Evolutionary conservation across 53 echinoderm and acorn worm genomes (phyloP).

Genomic region (Antedon mediterranea): DNA sequence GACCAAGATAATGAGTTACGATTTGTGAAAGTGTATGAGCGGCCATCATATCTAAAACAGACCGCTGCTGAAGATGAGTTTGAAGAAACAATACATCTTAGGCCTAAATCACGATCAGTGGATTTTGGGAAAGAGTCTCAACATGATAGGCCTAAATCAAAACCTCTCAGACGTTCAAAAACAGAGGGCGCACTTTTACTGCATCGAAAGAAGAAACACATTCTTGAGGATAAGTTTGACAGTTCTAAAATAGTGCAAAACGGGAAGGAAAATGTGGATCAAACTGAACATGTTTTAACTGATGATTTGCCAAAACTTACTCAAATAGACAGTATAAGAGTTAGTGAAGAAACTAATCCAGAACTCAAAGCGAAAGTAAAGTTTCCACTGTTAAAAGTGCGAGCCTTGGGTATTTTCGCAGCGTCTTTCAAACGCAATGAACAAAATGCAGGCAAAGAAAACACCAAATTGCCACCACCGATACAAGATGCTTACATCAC

Average conservation of each 20-base stretch:
- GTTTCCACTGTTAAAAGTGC: conserved; percentile 49
- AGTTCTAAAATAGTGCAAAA: not conserved
- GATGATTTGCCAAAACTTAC: not conserved
- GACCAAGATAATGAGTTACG: conserved; percentile 68
- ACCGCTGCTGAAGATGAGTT: conserved; percentile 11
- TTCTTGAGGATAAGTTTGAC: not conserved
- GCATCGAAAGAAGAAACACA: not conserved
- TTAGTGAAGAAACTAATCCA: not conserved
- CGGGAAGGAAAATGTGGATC: not conserved
- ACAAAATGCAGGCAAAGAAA: not conserved
- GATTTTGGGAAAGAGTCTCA: not conserved
- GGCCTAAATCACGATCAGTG: conserved; percentile 4
- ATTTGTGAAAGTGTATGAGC: conserved; percentile 63
- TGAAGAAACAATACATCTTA: conserved; percentile 19
- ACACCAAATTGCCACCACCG: not conserved
- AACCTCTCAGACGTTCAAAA: not conserved
- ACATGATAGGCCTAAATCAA: not conserved
- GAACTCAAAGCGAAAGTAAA: conserved; percentile 12
- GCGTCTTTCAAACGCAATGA: conserved; percentile 10
- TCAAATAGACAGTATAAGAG: not conserved
- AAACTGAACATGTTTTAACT: not conserved
- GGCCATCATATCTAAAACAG: conserved; percentile 33
- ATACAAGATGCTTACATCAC: not conserved
- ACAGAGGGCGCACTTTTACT: not conserved
- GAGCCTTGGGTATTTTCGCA: conserved; percentile 63